Percentiles rank a stretch among this genome's conserved stretches.
phyloP scores from a whole-genome alignment of 2,797 vertebrate species.

The Chaetophractus vellerosus region DNA sequence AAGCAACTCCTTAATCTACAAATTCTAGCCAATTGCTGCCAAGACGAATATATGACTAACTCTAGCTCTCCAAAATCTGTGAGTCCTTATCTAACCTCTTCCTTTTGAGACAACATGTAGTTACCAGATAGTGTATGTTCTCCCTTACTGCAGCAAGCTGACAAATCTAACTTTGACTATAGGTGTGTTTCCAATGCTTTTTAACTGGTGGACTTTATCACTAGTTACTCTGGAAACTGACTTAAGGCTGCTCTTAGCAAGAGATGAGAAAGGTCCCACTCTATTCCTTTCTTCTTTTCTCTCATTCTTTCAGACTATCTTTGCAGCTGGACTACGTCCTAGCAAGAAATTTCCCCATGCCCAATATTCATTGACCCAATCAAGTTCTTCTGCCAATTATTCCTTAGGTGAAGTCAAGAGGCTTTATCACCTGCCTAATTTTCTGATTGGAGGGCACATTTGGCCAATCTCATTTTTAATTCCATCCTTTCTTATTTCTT shows the following conservation, averaged over 20 bases:
- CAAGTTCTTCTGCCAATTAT: constrained; percentile 17
- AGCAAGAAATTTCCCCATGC: neutral
- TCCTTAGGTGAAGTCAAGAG: neutral
- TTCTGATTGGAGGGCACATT: neutral
- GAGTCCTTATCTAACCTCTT: neutral
- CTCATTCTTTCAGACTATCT: neutral
- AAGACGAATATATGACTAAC: neutral
- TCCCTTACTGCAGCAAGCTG: neutral
- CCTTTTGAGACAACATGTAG: neutral
- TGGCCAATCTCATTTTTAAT: neutral
- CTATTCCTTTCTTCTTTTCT: neutral
- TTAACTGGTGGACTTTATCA: neutral
- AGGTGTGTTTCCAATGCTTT: no score
- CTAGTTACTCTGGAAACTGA: neutral
- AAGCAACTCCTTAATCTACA: neutral
- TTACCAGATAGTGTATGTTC: fast-evolving
- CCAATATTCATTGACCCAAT: neutral
- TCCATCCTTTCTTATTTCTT: neutral
- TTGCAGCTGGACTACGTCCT: neutral
- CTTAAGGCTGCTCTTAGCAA: neutral
- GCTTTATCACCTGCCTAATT: neutral
- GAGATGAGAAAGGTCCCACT: neutral
- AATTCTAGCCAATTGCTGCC: neutral
- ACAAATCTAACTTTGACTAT: neutral
- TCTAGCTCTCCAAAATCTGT: neutral